A percentile compares a stretch with the other conserved stretches of the same genome.
phyloP scores from a whole-genome alignment of 2,888 invertebrate genomes.

The Diadegma fenestrale region DNA sequence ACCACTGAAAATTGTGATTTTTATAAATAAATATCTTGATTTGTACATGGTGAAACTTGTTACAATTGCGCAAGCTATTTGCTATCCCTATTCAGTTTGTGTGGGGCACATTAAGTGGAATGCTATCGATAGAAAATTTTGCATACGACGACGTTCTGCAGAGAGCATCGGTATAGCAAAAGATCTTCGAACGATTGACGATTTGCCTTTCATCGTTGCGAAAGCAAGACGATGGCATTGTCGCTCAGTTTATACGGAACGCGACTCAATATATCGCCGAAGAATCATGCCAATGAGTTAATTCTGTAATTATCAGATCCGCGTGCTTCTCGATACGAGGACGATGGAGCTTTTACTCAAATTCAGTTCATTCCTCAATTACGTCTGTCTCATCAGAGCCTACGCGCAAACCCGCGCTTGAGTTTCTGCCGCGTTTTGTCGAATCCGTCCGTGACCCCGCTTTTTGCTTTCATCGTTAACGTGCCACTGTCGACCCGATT shows the following conservation, averaged over 20 bases:
- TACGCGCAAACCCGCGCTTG: neutral
- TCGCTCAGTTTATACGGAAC: neutral
- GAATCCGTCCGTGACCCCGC: neutral
- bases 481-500: neutral
- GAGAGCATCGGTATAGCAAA: neutral
- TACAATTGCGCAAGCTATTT: no score
- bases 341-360: neutral
- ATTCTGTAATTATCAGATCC: neutral
- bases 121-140: no score
- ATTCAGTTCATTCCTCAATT: neutral
- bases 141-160: no score
- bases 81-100: no score
- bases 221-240: neutral
- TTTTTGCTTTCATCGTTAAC: neutral
- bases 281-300: conserved; percentile 1
- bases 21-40: no score
- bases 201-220: neutral
- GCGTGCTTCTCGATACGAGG: neutral
- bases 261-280: neutral
- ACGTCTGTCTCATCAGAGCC: neutral
- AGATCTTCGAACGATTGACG: neutral
- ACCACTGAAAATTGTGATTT: no score
- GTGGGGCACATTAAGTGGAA: no score
- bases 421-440: neutral
- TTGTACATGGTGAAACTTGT: no score